Conservation (phyloP, 2,113 vertebrate species). For the Pollimyrus isidori region DNA sequence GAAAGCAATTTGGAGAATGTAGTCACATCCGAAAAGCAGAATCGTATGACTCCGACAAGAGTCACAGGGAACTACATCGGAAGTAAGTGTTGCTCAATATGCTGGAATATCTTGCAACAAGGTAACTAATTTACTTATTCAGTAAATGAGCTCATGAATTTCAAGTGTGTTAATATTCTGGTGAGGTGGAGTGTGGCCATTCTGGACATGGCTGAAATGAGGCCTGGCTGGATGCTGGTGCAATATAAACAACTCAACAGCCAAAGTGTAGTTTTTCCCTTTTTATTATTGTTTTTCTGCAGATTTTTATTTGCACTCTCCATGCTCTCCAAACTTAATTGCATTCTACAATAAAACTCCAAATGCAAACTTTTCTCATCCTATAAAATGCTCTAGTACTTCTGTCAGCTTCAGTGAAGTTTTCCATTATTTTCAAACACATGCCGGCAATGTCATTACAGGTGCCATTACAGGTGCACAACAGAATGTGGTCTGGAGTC, state of each 20-base stretch:
- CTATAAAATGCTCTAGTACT: slow-evolving; percentile 21
- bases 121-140: not conserved
- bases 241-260: not conserved
- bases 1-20: not conserved
- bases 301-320: not conserved
- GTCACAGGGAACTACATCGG: not conserved
- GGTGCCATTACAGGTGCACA: slow-evolving; percentile 21
- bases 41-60: not conserved
- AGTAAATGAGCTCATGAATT: not conserved
- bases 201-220: not conserved
- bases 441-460: slow-evolving; percentile 23
- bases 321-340: slow-evolving; percentile 20
- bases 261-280: not conserved
- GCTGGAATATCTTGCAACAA: not conserved
- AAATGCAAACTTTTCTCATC: slow-evolving; percentile 22
- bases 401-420: slow-evolving; percentile 27
- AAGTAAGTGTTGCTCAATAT: not conserved
- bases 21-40: not conserved
- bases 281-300: not conserved
- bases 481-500: not conserved
- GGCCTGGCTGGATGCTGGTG: not conserved
- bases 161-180: not conserved
- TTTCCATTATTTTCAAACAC: slow-evolving; percentile 29
- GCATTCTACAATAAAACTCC: slow-evolving; percentile 19
- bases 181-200: not conserved